These are phyloP conservation scores for Trisateles emortualis DNA, from an alignment of 2,888 invertebrate species.

Conservation along the genomic window DNA sequence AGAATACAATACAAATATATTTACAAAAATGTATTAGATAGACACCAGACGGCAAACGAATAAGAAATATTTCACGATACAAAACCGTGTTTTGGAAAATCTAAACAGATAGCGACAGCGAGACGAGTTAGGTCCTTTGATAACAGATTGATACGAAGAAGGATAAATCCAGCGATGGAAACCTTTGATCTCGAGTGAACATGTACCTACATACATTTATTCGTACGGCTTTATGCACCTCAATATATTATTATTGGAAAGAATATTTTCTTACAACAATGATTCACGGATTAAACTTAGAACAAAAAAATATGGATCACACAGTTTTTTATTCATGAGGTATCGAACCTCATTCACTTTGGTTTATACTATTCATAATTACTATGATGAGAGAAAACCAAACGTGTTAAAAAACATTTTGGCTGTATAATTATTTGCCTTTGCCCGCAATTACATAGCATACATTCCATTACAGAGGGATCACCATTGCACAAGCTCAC, in stretches of 20 bases:
- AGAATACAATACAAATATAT: background rate
- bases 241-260: no score
- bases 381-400: background rate
- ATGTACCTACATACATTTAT: no score
- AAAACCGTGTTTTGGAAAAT: background rate
- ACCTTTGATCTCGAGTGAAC: background rate
- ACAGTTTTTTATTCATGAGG: no score
- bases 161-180: background rate
- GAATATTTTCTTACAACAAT: no score
- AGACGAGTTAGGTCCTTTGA: background rate
- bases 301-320: no score
- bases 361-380: background rate
- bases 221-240: no score
- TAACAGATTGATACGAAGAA: background rate
- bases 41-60: background rate
- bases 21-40: background rate
- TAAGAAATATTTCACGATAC: background rate
- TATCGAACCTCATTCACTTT: no score
- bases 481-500: constrained; percentile 61
- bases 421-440: constrained; percentile 31
- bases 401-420: constrained; percentile 1
- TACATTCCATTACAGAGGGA: constrained; percentile 73
- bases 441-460: constrained; percentile 34
- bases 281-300: no score
- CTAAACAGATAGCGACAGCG: background rate